Conservation (phyloP, 2,888 invertebrate species). For the Archips crataeganus region DNA sequence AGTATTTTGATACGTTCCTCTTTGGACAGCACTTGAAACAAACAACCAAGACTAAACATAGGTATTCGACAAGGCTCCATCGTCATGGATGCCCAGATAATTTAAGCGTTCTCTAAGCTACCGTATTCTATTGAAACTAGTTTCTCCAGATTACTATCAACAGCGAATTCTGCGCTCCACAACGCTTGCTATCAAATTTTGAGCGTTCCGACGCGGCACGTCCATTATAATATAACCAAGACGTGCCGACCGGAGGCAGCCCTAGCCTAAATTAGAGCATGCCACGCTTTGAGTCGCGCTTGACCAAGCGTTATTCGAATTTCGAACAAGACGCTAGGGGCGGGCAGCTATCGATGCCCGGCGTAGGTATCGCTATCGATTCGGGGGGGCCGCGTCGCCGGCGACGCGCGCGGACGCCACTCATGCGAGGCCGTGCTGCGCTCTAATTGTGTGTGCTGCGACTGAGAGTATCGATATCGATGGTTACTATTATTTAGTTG, state of each 20-base stretch:
- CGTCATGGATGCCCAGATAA: background rate
- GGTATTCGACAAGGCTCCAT: too few species aligned
- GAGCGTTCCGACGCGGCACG: slow-evolving; percentile 28
- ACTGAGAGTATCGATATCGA: slow-evolving; percentile 57
- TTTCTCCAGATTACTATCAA: background rate
- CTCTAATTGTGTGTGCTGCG: slow-evolving; percentile 78
- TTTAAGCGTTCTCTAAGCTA: too few species aligned
- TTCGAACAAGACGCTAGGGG: slow-evolving; percentile 73
- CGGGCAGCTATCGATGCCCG: slow-evolving; percentile 37
- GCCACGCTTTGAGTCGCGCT: slow-evolving; percentile 79
- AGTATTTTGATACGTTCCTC: too few species aligned
- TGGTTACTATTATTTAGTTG: slow-evolving; percentile 26
- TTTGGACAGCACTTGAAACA: too few species aligned
- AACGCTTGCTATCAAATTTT: slow-evolving; percentile 27
- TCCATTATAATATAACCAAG: slow-evolving; percentile 29
- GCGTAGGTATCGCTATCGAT: slow-evolving; percentile 34
- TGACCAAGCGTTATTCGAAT: slow-evolving; percentile 83
- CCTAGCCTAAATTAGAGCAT: slow-evolving; percentile 75
- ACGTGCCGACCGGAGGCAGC: slow-evolving; percentile 45
- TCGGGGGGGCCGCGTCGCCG: slow-evolving; percentile 54
- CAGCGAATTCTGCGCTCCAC: background rate
- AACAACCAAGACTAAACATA: too few species aligned
- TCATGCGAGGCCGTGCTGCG: slow-evolving; percentile 78
- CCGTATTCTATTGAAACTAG: background rate
- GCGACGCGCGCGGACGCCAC: slow-evolving; percentile 77